Evolutionary conservation across 1,140 invertebrate species (phyloP), one percentile per base, ranked within the genome.

Genomic region (Cepaea nemoralis): DNA sequence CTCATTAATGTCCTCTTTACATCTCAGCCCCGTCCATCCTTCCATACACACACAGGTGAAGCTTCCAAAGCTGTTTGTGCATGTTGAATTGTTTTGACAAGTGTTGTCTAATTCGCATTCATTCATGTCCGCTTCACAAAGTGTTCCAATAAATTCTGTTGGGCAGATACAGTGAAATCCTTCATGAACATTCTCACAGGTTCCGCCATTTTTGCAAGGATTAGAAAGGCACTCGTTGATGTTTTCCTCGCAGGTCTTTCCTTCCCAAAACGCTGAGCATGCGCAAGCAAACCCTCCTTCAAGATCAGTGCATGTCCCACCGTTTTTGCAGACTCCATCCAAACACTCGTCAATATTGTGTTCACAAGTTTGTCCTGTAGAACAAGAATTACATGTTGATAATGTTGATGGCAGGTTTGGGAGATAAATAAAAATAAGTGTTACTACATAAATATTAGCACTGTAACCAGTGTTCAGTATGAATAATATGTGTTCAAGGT

Each of bases 11-110:
- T 86, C 82, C 45, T 74, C 77, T 86, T 97, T 96, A 87, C 97
- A 98, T 0, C 97, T 93, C 86, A 96, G 95, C 1, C 97, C 97
- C 0, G 96, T 97, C 96, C 96, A 98, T 0, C 97, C 97, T 0
- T 95, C 94, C 0, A 94, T 94, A 90, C 97, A 98, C 3, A 94
- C 93, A 88, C 97, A 98, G 31, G n/a, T 24, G 39, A 59, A 77
- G 35, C 24, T 63, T 3, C 75, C 75, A 77, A 77, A 55, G 6
- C 31, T 37, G n/a, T 77, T 77, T 16, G 31, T n/a, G 76, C 88
- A 89, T 0, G 77, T 82, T 6, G 83, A 84, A n/a, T 84, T 85
- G 69, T 87, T 85, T 14, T 80, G 45, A 83, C 87, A 88, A 3
- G 85, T 63, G n/a, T 31, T 84, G n/a, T 79, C 83, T 2, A 40